Percentiles rank a stretch among this genome's conserved stretches.
phyloP scores from a whole-genome alignment of 2,113 vertebrate species.

The Papio anubis region DNA sequence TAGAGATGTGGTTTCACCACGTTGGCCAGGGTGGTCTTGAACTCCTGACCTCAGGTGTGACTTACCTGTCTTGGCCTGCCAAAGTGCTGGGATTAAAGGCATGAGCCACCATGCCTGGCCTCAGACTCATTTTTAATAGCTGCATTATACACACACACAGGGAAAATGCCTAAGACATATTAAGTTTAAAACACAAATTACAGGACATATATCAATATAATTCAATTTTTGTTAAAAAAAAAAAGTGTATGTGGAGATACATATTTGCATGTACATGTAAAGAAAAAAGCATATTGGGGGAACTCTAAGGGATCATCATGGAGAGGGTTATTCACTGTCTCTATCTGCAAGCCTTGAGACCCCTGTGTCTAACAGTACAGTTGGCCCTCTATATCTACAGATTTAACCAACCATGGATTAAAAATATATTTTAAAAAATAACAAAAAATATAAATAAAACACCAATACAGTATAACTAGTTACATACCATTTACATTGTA shows the following conservation, averaged over 20 bases:
- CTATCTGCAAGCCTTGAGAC: not conserved
- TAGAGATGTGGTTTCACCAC: no score
- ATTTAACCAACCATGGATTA: not conserved
- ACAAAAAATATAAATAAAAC: not conserved
- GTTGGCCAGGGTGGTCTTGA: no score
- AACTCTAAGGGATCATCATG: not conserved
- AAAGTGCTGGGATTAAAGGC: no score
- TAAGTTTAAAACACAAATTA: constrained; percentile 1
- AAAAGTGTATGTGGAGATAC: not conserved
- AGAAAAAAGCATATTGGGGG: not conserved
- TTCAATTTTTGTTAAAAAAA: not conserved
- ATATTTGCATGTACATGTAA: not conserved
- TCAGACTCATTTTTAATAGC: no score
- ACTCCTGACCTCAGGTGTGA: no score
- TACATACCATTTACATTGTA: not conserved
- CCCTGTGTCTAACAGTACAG: not conserved
- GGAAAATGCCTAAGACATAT: not conserved
- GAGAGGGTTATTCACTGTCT: not conserved
- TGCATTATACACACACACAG: not conserved
- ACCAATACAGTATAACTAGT: not conserved
- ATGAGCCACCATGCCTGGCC: no score
- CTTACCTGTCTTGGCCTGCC: no score
- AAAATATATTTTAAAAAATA: not conserved
- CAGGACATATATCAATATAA: not conserved
- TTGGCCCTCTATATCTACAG: not conserved